Evolutionary conservation across 2,113 vertebrate genomes (phyloP), one percentile per base, ranked within the genome.

Genomic region (Zosterops hypoxanthus): DNA sequence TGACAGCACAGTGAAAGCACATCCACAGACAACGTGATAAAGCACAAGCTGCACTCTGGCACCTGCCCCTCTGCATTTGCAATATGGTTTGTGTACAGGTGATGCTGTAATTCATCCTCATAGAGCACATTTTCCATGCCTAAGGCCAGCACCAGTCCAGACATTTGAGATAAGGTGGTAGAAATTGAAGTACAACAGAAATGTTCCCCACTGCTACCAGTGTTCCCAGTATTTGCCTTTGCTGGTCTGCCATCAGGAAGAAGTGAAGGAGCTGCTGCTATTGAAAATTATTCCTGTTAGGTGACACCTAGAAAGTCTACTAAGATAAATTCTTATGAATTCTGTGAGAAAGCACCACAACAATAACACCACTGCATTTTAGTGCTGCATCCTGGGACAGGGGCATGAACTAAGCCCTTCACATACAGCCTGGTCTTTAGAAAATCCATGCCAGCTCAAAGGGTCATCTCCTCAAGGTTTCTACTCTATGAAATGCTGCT

Each of bases 1-100:
- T 25, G 22, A 47, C 0, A 31, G 6, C 36, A 20, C 11, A 49
- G 36, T 5, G 21, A 70, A 81, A 36, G 6, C 22, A 42, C 3
- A 0, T 34, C 50, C 56, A 21, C 4, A 33, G 60, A 5, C 20
- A 7, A 3, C 0, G 0, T 15, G 47, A 42, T 33, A 34, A 70
- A 70, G 59, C 50, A 59, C 34, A 44, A 46, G 20, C 25, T n/a
- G 33, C 20, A 2, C 33, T 55, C 34, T 36, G 55, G 22, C 22
- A 52, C 22, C 52, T 65, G 57, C 46, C 81, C 50, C 57, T 29
- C 2, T 28, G 31, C 26, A 10, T 39, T 69, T 75, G 24, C 41
- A 52, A 26, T 36, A 3, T 5, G 22, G 44, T 34, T 49, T 5
- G 0, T 21, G 39, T 33, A 31, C 34, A 56, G 57, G 25, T 19